Conservation (phyloP, 1,140 invertebrate genomes). For the Dreissena rostriformis region DNA sequence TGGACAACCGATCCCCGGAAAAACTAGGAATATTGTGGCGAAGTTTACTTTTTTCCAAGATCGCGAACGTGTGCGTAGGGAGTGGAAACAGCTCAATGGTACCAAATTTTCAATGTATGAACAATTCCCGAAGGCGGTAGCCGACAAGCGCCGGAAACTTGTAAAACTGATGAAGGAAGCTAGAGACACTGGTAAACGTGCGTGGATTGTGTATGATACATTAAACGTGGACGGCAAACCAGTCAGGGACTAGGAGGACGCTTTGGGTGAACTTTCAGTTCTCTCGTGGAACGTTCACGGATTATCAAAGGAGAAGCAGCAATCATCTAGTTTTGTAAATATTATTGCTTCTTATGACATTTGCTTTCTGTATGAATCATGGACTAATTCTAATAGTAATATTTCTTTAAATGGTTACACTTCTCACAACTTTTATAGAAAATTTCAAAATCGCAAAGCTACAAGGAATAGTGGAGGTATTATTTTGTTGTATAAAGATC, state of each 20-base stretch:
- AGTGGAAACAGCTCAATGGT: too few species aligned
- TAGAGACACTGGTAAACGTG: too few species aligned
- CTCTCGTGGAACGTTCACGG: conserved; percentile 28
- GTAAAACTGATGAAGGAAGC: too few species aligned
- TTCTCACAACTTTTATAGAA: conserved; percentile 31
- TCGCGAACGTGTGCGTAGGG: too few species aligned
- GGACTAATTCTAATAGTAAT: conserved; percentile 28
- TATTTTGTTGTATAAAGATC: conserved; percentile 5
- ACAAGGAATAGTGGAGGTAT: conserved; percentile 1
- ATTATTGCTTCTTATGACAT: conserved; percentile 14
- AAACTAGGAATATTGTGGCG: too few species aligned
- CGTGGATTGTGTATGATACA: not conserved
- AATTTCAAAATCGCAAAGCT: conserved; percentile 27
- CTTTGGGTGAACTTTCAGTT: not conserved
- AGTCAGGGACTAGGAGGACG: not conserved
- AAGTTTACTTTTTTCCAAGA: too few species aligned
- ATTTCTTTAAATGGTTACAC: not conserved
- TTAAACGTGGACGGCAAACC: conserved; percentile 13
- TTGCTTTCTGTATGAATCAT: conserved; percentile 32
- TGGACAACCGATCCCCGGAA: too few species aligned
- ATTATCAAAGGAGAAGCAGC: not conserved
- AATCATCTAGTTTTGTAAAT: not conserved
- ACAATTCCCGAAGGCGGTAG: too few species aligned
- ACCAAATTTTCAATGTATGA: too few species aligned
- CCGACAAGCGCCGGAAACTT: too few species aligned